Percentiles rank a stretch among this genome's conserved stretches.
These are phyloP conservation scores for Antechinus stuartii DNA, from an alignment of 2,113 vertebrate genomes.

Conservation along the genomic window DNA sequence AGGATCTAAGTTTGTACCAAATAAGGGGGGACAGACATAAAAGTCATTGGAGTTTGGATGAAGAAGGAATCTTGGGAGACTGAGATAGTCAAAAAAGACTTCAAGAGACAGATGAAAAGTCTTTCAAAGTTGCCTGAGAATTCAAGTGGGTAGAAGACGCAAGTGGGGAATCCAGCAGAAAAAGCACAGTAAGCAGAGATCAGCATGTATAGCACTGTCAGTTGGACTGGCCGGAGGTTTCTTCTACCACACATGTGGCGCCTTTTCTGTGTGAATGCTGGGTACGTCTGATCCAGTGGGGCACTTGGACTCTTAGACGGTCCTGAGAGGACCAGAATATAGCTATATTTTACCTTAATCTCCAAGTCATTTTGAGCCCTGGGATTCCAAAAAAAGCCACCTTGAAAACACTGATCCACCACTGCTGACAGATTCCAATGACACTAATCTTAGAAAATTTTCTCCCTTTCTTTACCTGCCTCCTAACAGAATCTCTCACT, in stretches of 20 bases:
- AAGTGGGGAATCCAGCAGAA: not conserved
- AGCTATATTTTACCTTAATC: not conserved
- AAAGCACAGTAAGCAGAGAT: not conserved
- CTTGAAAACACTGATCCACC: not conserved
- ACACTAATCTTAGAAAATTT: not conserved
- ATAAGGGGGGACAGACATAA: not conserved
- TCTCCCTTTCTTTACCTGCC: not conserved
- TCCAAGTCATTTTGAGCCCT: not conserved
- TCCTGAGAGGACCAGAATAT: not conserved
- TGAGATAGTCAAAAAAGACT: not conserved
- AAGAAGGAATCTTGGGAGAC: not conserved
- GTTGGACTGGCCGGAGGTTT: not conserved
- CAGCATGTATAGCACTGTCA: not conserved
- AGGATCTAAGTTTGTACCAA: not conserved
- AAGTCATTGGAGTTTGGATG: not conserved
- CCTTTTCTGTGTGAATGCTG: not conserved
- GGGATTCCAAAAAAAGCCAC: not conserved
- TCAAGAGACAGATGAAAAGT: not conserved
- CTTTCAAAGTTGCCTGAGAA: not conserved
- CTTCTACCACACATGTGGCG: accelerated
- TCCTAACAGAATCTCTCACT: not conserved
- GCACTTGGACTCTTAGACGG: not conserved
- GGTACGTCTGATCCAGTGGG: not conserved
- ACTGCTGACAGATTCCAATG: not conserved
- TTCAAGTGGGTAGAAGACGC: not conserved